Percentiles rank a stretch among this genome's conserved stretches.
phyloP scores from a whole-genome alignment of 2,113 vertebrate genomes.

The Taurulus bubalis region DNA sequence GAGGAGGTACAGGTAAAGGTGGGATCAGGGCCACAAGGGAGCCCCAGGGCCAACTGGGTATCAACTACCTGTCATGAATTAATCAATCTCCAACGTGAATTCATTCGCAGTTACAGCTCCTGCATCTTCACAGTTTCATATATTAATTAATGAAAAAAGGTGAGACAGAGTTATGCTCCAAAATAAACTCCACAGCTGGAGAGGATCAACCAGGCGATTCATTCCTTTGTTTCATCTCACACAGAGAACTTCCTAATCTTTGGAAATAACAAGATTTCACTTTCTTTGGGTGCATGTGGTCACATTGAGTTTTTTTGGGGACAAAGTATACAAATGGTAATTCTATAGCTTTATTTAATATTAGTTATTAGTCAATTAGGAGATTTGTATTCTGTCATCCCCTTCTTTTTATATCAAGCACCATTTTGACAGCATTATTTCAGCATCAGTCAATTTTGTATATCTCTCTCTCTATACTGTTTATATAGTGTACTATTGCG shows the following conservation, averaged over 20 bases:
- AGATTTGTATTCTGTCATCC: neutral
- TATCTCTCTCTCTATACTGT: too few relatives aligned
- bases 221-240: constrained; percentile 15
- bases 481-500: neutral
- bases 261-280: neutral
- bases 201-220: neutral
- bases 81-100: constrained; percentile 75
- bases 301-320: neutral
- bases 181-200: constrained; percentile 75
- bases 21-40: constrained; percentile 56
- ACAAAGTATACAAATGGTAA: neutral
- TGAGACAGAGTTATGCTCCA: constrained; percentile 57
- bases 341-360: neutral
- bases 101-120: constrained; percentile 75
- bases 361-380: neutral
- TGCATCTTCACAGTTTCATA: constrained; percentile 34
- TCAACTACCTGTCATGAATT: constrained; percentile 75
- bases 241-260: neutral
- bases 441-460: neutral
- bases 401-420: neutral
- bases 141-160: constrained; percentile 75
- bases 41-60: constrained; percentile 57
- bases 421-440: neutral
- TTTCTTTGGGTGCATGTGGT: neutral
- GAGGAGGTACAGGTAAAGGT: constrained; percentile 18